Conservation (phyloP, 2,797 vertebrate species). For the Amazona finschi region DNA sequence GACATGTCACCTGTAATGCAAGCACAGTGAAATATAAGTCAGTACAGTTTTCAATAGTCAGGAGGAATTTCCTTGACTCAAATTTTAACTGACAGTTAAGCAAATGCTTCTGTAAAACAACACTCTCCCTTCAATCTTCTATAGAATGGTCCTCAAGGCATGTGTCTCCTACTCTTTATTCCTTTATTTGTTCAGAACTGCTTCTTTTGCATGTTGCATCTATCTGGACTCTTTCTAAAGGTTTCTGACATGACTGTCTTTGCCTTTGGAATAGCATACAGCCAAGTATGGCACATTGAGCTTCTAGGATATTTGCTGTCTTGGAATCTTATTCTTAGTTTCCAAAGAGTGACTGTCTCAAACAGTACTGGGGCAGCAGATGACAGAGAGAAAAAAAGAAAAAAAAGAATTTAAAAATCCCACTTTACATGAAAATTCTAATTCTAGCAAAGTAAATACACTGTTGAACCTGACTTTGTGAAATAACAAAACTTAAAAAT, state of each 20-base stretch:
- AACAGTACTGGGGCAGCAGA: neutral
- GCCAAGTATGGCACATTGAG: neutral
- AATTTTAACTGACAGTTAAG: neutral
- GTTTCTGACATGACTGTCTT: neutral
- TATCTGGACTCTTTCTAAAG: neutral
- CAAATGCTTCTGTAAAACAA: neutral
- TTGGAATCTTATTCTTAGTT: neutral
- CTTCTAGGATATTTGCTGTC: neutral
- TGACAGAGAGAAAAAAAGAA: neutral
- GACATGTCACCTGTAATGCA: constrained; percentile 84
- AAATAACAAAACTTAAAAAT: neutral
- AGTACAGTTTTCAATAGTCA: neutral
- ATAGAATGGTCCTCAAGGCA: neutral
- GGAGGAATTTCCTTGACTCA: neutral
- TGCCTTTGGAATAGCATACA: neutral
- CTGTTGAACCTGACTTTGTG: rapidly evolving
- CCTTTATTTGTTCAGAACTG: neutral
- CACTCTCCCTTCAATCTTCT: neutral
- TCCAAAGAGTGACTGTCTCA: neutral
- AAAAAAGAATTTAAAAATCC: neutral
- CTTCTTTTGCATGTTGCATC: neutral
- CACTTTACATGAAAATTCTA: neutral
- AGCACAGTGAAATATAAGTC: constrained; percentile 68
- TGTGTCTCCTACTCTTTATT: neutral
- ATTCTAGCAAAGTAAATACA: rapidly evolving